Percentiles rank a stretch among this genome's conserved stretches.
Conservation (phyloP, 2,797 vertebrate species). For the Iguana delicatissima region DNA sequence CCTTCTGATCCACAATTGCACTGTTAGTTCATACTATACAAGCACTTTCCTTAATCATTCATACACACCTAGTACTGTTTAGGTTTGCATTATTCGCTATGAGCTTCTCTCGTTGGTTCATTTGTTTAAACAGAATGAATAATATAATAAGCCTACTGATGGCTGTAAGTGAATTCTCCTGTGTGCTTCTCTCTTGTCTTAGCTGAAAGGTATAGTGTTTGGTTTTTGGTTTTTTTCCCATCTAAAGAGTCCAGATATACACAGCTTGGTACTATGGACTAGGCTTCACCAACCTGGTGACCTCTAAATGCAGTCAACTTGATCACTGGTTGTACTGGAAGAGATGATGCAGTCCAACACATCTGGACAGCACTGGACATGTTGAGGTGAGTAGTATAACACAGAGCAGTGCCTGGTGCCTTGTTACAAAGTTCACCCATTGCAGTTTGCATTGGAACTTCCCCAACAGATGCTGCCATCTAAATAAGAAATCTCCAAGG, state of each 20-base stretch:
- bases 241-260: fast-evolving
- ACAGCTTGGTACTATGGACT: conserved; percentile 22
- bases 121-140: not conserved
- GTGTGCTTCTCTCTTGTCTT: not conserved
- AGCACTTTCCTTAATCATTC: not conserved
- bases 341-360: too few relatives aligned
- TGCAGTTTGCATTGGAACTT: conserved; percentile 11
- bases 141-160: not conserved
- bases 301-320: too few relatives aligned
- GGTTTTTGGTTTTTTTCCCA: too few relatives aligned
- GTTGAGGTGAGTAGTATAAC: not conserved
- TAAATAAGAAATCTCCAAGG: conserved; percentile 19
- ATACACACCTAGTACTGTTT: not conserved
- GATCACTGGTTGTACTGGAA: too few relatives aligned
- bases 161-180: not conserved
- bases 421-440: not conserved
- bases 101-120: not conserved
- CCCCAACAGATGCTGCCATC: not conserved
- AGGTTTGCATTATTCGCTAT: not conserved
- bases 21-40: not conserved
- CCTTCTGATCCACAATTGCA: not conserved
- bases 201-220: not conserved
- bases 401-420: not conserved
- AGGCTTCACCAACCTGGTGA: too few relatives aligned
- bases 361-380: not conserved